A percentile compares a stretch with the other conserved stretches of the same genome.
Evolutionary conservation across 2,113 vertebrate genomes (phyloP).

Genomic region (Rhipidura dahli): DNA sequence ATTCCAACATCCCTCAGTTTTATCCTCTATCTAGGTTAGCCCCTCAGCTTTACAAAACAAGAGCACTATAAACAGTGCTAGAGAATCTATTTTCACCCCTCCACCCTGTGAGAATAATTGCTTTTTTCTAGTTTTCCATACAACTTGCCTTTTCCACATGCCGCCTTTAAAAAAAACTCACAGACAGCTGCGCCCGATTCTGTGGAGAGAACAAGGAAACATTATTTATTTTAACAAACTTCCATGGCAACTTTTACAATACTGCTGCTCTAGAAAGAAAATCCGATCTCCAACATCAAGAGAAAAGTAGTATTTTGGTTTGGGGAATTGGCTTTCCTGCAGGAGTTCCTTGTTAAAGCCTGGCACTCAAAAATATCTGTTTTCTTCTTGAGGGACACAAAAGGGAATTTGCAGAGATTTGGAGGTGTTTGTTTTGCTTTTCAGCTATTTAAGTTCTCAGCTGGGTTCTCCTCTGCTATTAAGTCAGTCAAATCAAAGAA

Average conservation of each 20-base stretch:
- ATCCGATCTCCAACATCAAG: not conserved
- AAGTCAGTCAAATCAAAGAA: not conserved
- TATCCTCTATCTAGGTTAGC: not conserved
- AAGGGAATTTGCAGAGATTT: not conserved
- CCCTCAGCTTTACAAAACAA: not conserved
- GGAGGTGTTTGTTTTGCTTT: not conserved
- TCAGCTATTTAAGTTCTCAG: not conserved
- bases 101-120: accelerated
- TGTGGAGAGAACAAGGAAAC: constrained; percentile 59
- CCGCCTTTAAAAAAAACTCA: constrained; percentile 94
- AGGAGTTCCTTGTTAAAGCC: not conserved
- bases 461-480: not conserved
- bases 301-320: accelerated
- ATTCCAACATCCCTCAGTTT: not conserved
- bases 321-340: not conserved
- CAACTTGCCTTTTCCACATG: constrained; percentile 91
- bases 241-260: accelerated
- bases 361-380: not conserved
- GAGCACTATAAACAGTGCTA: not conserved
- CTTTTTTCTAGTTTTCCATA: not conserved
- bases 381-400: not conserved
- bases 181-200: constrained; percentile 97
- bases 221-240: not conserved
- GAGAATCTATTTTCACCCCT: not conserved
- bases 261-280: not conserved